Evolutionary conservation across 1,140 invertebrate species (phyloP), one percentile per base, ranked within the genome.

Genomic region (Lepidurus arcticus): DNA sequence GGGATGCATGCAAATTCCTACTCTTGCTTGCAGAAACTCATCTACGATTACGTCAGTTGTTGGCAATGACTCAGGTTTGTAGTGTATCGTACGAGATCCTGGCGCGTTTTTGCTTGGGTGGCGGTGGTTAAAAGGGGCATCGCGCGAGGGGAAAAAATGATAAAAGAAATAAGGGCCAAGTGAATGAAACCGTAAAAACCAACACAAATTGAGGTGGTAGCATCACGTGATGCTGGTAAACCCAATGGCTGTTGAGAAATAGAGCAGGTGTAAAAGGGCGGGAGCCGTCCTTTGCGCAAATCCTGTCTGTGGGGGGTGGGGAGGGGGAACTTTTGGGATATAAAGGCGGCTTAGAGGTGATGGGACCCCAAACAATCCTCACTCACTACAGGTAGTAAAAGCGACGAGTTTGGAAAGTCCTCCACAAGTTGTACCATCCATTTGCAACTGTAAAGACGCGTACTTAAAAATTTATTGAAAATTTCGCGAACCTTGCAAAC

Each of bases 371-470:
- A 65, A 21, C 53, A 65, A 65, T 65, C 53, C 21, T 65, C 21
- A 65, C 53, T 65, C 53, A 65, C 53, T 65, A 13, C 53, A 65
- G 53, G 53, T 65, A 65, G 53, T 65, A 65, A 65, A 65, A 65
- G 16, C 53, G 16, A 65, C 53, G 21, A 65, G 53, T 65, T 65
- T 21, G 9, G n/a, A 34, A 34, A 34, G 34, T 34, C 34, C 3
- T 34, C 34, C 21, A 21, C 53, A 13, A 13, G 13, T 65, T 65
- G 21, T 16, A 1, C 53, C 13, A 13, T 65, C 13, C 53, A 13
- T 47, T 1, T 47, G 10, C 16, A 9, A n/a, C 16, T 65, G 53
- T 65, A 65, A 7, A 65, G 21, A 65, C 53, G 53, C 53, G 53
- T 21, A 65, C 34, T 34, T 34, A 21, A 11, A 65, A 21, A n/a